phyloP scores from a whole-genome alignment of 2,888 invertebrate species.

The Thyatira batis region DNA sequence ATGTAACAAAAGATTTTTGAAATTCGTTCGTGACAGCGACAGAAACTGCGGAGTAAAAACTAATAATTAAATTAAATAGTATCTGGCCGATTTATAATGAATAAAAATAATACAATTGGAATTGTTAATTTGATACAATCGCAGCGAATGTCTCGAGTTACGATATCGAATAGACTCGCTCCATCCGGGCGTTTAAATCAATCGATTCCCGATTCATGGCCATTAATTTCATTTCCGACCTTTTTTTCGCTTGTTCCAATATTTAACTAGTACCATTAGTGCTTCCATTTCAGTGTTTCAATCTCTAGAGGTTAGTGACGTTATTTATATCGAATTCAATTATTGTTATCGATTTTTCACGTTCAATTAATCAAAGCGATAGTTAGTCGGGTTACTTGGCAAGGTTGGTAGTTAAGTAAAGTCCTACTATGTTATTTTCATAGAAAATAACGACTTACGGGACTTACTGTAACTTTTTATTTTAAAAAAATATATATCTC shows the following conservation, averaged over 20 bases:
- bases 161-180: conserved; percentile 32
- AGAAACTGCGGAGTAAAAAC: too few relatives aligned
- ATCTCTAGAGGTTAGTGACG: neutral
- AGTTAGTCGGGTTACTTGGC: neutral
- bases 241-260: conserved; percentile 38
- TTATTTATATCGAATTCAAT: neutral
- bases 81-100: neutral
- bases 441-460: too few relatives aligned
- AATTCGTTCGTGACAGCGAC: too few relatives aligned
- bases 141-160: conserved; percentile 28
- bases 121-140: conserved; percentile 41
- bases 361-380: neutral
- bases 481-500: too few relatives aligned
- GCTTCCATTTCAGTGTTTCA: conserved; percentile 18
- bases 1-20: too few relatives aligned
- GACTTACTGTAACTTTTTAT: too few relatives aligned
- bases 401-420: too few relatives aligned
- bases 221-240: conserved; percentile 41
- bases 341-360: neutral
- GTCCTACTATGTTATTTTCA: too few relatives aligned
- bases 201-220: conserved; percentile 38
- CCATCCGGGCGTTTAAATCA: conserved; percentile 39
- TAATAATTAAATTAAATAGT: too few relatives aligned
- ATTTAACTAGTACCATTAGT: conserved; percentile 36
- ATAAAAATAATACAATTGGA: neutral